Percentiles rank a stretch among this genome's conserved stretches.
These are phyloP conservation scores for Callorhinus ursinus DNA, from an alignment of 2,113 vertebrate genomes.

Conservation along the genomic window DNA sequence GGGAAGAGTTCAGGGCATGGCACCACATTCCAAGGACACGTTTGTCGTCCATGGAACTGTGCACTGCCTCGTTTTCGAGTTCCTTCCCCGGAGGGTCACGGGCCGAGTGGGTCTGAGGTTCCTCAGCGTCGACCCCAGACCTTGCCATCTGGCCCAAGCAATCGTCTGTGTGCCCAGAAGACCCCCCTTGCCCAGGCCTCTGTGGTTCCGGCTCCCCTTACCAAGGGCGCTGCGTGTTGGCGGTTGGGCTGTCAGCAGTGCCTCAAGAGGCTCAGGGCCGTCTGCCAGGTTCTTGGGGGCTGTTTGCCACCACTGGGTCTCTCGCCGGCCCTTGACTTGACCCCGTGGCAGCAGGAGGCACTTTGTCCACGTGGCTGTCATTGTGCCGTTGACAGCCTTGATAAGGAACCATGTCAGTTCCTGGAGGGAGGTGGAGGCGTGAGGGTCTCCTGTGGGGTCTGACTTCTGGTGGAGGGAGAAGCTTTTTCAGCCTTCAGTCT, in stretches of 20 bases:
- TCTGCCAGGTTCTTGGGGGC: not conserved
- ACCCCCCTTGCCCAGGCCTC: not conserved
- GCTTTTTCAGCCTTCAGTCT: not conserved
- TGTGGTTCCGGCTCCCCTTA: fast-evolving
- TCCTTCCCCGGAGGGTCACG: not conserved
- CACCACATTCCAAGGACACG: not conserved
- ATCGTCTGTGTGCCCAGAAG: fast-evolving
- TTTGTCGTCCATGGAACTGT: not conserved
- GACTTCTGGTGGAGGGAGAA: not conserved
- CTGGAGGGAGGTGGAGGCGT: not conserved
- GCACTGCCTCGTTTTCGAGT: fast-evolving
- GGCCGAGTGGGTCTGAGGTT: fast-evolving
- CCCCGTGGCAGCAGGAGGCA: fast-evolving
- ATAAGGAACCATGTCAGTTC: fast-evolving
- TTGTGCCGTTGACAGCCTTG: fast-evolving
- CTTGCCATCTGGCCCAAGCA: not conserved
- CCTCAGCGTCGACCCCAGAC: fast-evolving
- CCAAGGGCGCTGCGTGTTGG: not conserved
- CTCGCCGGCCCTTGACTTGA: not conserved
- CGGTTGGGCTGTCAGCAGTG: fast-evolving
- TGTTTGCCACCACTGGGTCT: not conserved
- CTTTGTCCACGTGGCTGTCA: not conserved
- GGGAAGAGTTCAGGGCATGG: not conserved
- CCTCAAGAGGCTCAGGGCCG: not conserved
- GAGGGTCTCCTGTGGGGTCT: not conserved